Evolutionary conservation across 2,888 invertebrate genomes (phyloP).

Genomic region (Omphaloscelis lunosa): DNA sequence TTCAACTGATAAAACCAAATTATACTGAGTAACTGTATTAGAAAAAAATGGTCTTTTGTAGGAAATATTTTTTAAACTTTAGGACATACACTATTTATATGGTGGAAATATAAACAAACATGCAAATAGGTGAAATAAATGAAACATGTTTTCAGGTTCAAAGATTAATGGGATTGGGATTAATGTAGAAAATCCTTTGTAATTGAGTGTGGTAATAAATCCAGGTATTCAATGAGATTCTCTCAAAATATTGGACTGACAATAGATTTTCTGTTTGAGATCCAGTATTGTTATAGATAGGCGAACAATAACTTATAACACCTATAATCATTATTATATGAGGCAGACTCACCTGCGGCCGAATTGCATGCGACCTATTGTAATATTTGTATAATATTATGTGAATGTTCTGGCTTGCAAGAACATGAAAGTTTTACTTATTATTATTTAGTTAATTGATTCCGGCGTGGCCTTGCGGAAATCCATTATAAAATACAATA

Average conservation of each 20-base stretch:
- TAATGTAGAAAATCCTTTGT: not conserved
- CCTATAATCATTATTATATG: conserved; percentile 2
- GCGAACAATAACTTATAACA: conserved; percentile 31
- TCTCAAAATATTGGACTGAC: conserved; percentile 36
- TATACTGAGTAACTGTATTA: not conserved
- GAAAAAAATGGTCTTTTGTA: no score
- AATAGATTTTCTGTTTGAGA: conserved; percentile 24
- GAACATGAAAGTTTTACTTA: no score
- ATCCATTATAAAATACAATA: no score
- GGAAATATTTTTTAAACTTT: not conserved
- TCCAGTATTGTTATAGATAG: conserved; percentile 24
- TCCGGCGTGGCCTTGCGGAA: no score
- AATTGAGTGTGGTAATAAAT: not conserved
- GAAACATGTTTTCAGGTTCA: not conserved
- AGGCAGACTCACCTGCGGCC: no score
- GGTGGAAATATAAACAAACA: not conserved
- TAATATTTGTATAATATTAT: conserved; percentile 11
- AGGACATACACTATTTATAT: not conserved
- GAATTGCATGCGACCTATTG: conserved; percentile 2
- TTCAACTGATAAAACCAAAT: conserved; percentile 17
- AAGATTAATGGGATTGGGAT: no score
- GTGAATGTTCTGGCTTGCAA: not conserved
- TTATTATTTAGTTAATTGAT: no score
- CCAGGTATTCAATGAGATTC: not conserved
- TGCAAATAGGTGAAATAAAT: not conserved